Percentiles rank a stretch among this genome's conserved stretches.
phyloP scores from a whole-genome alignment of 2,113 vertebrate species.

The Apteryx owenii region DNA sequence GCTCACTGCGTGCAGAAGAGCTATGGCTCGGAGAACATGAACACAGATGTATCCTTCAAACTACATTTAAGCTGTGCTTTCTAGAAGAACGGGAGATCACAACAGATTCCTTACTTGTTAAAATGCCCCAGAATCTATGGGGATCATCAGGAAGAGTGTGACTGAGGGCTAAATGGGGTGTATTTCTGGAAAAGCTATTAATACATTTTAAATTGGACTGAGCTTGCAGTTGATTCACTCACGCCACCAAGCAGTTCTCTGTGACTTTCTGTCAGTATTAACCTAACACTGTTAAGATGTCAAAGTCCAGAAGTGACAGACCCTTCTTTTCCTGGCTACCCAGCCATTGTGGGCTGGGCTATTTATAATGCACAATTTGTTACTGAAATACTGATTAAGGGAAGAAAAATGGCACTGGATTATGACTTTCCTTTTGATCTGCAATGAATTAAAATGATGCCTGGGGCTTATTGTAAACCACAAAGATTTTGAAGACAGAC shows the following conservation, averaged over 20 bases:
- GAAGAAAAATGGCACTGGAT: background rate
- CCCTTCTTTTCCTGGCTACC: background rate
- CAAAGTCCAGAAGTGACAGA: background rate
- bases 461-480: background rate
- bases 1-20: background rate
- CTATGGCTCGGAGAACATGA: accelerated
- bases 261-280: background rate
- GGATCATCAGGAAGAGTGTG: background rate
- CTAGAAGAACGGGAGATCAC: background rate
- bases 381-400: background rate
- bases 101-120: background rate
- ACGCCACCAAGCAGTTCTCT: background rate
- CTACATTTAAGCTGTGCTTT: background rate
- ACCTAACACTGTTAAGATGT: background rate
- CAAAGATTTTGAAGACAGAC: background rate
- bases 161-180: background rate
- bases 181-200: background rate
- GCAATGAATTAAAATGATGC: background rate
- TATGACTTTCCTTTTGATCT: background rate
- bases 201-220: background rate
- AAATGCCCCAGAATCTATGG: background rate
- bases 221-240: background rate
- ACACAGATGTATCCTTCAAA: background rate
- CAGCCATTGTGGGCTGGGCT: background rate
- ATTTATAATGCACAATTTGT: background rate